A percentile compares a stretch with the other conserved stretches of the same genome.
phyloP scores from a whole-genome alignment of 2,113 vertebrate species.

The Anser brachyrhynchus region DNA sequence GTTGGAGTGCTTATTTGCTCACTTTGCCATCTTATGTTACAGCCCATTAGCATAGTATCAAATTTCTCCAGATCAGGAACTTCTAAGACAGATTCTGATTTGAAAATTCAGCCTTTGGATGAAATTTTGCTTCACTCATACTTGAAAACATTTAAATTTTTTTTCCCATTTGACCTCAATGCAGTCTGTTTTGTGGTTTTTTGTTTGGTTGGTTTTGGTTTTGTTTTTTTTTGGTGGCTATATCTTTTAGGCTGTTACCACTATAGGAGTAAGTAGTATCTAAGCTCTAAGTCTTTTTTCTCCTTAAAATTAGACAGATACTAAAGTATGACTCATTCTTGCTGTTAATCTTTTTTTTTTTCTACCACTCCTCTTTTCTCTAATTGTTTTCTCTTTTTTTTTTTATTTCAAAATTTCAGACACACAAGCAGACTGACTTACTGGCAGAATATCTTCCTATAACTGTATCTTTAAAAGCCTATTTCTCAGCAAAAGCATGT shows the following conservation, averaged over 20 bases:
- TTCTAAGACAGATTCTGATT: background rate
- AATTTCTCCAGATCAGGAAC: background rate
- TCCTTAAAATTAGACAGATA: background rate
- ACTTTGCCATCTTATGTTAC: background rate
- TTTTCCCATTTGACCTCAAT: background rate
- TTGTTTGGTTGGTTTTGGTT: too few relatives aligned
- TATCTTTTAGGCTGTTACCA: background rate
- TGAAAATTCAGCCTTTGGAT: background rate
- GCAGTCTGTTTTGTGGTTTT: background rate
- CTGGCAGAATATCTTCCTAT: background rate
- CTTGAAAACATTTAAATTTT: background rate
- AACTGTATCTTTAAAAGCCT: background rate
- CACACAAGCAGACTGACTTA: background rate
- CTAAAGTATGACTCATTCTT: background rate
- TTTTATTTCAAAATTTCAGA: background rate
- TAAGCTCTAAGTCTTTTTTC: background rate
- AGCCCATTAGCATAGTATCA: background rate
- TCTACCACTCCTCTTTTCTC: background rate
- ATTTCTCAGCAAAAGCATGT: background rate
- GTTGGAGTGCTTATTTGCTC: background rate
- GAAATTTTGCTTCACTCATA: background rate
- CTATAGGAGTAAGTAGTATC: background rate
- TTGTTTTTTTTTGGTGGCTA: rapidly evolving
- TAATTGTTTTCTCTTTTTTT: background rate
- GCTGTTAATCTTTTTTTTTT: background rate